Base-by-base conservation (phyloP, 2,113 vertebrate species). In the Gorsachius goisagi region DNA sequence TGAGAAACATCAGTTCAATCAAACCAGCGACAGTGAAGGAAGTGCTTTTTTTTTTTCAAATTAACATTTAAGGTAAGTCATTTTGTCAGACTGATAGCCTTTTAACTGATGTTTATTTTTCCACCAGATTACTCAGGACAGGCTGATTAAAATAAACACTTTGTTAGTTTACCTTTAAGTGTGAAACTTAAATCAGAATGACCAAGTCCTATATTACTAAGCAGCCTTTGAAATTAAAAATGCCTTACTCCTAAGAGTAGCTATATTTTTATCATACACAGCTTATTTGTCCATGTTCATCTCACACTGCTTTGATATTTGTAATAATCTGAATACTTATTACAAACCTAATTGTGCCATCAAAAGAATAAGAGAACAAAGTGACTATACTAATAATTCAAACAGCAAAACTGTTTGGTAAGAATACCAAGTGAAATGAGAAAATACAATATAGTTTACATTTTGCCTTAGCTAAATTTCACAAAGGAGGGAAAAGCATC, bases 361-460 rank as follows among this genome's bases (percentile, higher is more conserved):
- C 85, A 97, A 97, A 97, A 97, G 81, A 86, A 79, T 76, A 97
- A 94, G 89, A 96, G 91, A 97, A 96, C 76, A 96, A 97, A 97
- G 85, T 86, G 81, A 92, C 83, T 86, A 85, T 63, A 96, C 92
- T 95, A 97, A 88, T 97, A 97, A 97, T 94, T 96, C 95, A 97
- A 95, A 92, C 35, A 85, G 67, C 63, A 96, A 96, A 97, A 93
- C 33, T 89, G 77, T 86, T 69, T 44, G 44, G 74, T 84, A 84
- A 94, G 97, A 97, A 96, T 56, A 88, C 62, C 62, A 91, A 95
- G 90, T 91, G 44, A 93, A 98, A 95, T 72, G 30, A 96, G 58
- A 89, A 96, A 89, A 85, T 59, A 73, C 59, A 83, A 95, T 85
- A 81, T 21, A 95, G 81, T 96, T 96, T 97, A 96, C 30, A 82